Evolutionary conservation across 2,113 vertebrate genomes (phyloP).

Genomic region (Eubucco bourcierii): DNA sequence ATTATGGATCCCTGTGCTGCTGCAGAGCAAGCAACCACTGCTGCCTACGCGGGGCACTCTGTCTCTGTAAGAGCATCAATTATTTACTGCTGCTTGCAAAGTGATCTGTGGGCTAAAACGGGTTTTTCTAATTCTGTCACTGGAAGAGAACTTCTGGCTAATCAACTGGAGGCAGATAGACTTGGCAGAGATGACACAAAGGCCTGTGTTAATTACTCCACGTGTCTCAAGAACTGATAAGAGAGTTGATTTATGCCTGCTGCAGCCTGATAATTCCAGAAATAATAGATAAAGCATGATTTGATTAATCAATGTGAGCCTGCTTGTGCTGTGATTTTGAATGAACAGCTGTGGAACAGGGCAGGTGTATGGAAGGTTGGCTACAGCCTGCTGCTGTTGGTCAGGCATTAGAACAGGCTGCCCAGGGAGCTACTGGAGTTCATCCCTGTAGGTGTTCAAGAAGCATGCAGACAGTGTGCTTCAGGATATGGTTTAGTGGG

Average conservation of each 20-base stretch:
- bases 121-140: slow-evolving; percentile 6
- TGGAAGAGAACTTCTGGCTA: neutral
- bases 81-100: neutral
- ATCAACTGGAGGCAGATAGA: slow-evolving; percentile 19
- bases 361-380: neutral
- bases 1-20: neutral
- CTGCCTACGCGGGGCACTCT: neutral
- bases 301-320: neutral
- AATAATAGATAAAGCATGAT: neutral
- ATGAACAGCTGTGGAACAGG: rapidly evolving
- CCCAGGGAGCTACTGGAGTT: no score
- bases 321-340: neutral
- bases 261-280: neutral
- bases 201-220: neutral
- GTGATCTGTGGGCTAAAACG: neutral
- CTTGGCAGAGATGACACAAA: neutral
- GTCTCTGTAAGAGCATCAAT: neutral
- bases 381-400: neutral
- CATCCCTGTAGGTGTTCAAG: no score
- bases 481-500: no score
- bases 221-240: neutral
- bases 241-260: slow-evolving; percentile 12
- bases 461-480: no score
- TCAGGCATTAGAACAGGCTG: no score
- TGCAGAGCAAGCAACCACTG: neutral